Conservation (phyloP, 2,113 vertebrate genomes). For the Mohoua ochrocephala region DNA sequence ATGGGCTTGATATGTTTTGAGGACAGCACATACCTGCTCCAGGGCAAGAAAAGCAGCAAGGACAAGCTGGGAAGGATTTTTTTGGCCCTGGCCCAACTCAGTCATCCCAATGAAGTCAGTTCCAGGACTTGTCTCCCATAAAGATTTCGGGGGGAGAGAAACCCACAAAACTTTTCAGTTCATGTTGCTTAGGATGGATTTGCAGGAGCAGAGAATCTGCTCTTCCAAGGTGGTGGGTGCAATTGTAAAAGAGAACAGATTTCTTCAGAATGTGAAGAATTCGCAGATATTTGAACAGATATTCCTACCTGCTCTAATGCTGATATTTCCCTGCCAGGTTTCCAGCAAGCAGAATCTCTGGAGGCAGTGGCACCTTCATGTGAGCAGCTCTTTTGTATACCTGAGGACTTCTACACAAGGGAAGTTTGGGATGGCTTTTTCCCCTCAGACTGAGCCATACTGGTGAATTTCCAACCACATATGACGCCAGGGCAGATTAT, state of each 20-base stretch:
- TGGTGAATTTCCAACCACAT: neutral
- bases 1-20: neutral
- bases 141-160: neutral
- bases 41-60: neutral
- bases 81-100: neutral
- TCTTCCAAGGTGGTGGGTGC: rapidly evolving
- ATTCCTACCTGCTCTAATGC: neutral
- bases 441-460: neutral
- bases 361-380: neutral
- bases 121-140: neutral
- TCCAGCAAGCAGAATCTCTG: neutral
- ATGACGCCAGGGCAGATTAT: neutral
- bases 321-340: neutral
- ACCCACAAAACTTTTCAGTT: neutral
- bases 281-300: neutral
- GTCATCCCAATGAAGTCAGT: neutral
- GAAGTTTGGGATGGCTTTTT: neutral
- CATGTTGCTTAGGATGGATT: neutral
- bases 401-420: neutral
- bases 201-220: neutral
- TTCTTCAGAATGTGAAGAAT: neutral
- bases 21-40: neutral
- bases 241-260: neutral
- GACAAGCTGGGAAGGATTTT: neutral
- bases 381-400: neutral